Conservation (phyloP, 2,888 invertebrate genomes). For the Caenorhabditis zanzibari region DNA sequence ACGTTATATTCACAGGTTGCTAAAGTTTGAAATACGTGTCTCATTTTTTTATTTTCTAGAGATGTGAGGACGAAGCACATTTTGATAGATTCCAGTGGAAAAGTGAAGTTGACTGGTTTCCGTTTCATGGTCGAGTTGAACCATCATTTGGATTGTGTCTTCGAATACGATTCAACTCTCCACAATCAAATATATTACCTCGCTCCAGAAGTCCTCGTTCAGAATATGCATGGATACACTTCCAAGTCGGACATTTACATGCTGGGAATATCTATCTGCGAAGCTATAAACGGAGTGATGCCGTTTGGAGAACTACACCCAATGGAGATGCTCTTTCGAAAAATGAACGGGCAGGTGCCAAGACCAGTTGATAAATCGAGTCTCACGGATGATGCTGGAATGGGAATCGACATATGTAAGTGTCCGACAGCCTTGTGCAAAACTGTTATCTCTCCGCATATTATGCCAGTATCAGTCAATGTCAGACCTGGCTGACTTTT, state of each 20-base stretch:
- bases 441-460: too few species aligned
- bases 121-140: conserved; percentile 64
- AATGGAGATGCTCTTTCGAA: conserved; percentile 92
- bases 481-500: too few species aligned
- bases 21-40: not conserved
- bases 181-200: conserved; percentile 91
- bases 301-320: conserved; percentile 89
- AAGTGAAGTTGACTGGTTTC: conserved; percentile 70
- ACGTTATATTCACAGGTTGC: conserved; percentile 91
- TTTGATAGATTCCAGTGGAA: conserved; percentile 64
- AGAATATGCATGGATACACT: conserved; percentile 92
- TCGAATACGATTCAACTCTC: conserved; percentile 89
- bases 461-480: too few species aligned
- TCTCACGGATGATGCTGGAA: conserved; percentile 41
- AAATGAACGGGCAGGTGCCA: conserved; percentile 58
- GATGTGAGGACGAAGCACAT: conserved; percentile 70
- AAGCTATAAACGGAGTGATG: conserved; percentile 92
- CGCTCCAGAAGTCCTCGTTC: conserved; percentile 93
- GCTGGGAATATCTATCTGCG: conserved; percentile 92
- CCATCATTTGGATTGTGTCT: conserved; percentile 40
- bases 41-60: conserved; percentile 45
- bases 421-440: not conserved
- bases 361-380: conserved; percentile 55
- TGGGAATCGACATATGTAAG: conserved; percentile 58
- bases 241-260: conserved; percentile 95